phyloP scores from a whole-genome alignment of 2,797 vertebrate species.

The Erethizon dorsatum region DNA sequence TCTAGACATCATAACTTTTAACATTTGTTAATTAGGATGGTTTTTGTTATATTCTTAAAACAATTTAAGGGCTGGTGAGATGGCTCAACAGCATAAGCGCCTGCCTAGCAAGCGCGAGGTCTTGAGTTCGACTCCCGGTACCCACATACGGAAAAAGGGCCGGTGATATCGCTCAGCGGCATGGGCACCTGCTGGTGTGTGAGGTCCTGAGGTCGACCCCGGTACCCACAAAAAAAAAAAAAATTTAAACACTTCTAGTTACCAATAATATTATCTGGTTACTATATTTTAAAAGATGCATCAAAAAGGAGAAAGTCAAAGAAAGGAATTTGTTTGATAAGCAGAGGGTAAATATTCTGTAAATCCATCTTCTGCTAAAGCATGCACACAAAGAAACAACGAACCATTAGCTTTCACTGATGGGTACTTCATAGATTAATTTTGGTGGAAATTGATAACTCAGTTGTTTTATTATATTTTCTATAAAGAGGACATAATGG shows the following conservation, averaged over 20 bases:
- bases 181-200: too few species aligned
- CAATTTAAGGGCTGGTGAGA: too few species aligned
- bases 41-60: background rate
- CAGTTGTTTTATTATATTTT: background rate
- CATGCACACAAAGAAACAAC: background rate
- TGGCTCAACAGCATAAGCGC: too few species aligned
- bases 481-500: background rate
- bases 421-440: background rate
- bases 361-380: background rate
- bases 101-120: too few species aligned
- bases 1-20: background rate
- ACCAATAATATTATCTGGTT: background rate
- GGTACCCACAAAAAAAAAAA: too few species aligned
- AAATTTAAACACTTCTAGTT: background rate
- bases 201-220: too few species aligned
- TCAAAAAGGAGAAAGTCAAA: slow-evolving; percentile 11
- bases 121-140: too few species aligned
- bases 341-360: background rate
- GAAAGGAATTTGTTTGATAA: background rate
- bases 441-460: background rate
- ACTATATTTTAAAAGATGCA: background rate
- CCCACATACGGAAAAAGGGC: too few species aligned
- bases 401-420: background rate
- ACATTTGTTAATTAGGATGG: background rate
- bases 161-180: too few species aligned